Percentiles rank a stretch among this genome's conserved stretches.
Evolutionary conservation across 2,113 vertebrate genomes (phyloP).

Genomic region (Mesitornis unicolor): DNA sequence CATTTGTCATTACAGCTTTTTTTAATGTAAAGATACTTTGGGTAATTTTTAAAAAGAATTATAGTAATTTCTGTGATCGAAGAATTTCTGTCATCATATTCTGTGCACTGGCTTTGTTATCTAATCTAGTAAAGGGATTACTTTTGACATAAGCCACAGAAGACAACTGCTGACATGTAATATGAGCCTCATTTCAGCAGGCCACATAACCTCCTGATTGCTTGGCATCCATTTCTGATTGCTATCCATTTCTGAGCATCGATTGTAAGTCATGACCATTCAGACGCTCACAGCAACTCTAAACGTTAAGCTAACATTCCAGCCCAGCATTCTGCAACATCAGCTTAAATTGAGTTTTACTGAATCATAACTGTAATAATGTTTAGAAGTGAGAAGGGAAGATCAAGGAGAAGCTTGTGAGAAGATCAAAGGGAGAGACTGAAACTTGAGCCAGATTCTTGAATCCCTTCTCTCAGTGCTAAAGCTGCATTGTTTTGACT

Average conservation of each 20-base stretch:
- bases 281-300: neutral
- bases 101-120: neutral
- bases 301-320: neutral
- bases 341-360: neutral
- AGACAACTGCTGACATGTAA: neutral
- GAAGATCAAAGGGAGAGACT: neutral
- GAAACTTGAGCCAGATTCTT: neutral
- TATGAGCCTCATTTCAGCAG: neutral
- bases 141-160: neutral
- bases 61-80: neutral
- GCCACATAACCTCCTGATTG: neutral
- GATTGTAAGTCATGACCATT: neutral
- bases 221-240: neutral
- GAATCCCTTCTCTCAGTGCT: neutral
- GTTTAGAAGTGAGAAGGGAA: neutral
- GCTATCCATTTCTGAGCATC: neutral
- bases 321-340: neutral
- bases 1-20: neutral
- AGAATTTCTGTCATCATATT: neutral
- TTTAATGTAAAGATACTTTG: neutral
- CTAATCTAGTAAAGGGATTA: neutral
- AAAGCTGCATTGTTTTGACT: neutral
- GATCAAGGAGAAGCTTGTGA: no score
- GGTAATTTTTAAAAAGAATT: neutral
- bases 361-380: neutral